Evolutionary conservation across 2,797 vertebrate species (phyloP), one percentile per base, ranked within the genome.

Genomic region (Petrocephalus sullivani): DNA sequence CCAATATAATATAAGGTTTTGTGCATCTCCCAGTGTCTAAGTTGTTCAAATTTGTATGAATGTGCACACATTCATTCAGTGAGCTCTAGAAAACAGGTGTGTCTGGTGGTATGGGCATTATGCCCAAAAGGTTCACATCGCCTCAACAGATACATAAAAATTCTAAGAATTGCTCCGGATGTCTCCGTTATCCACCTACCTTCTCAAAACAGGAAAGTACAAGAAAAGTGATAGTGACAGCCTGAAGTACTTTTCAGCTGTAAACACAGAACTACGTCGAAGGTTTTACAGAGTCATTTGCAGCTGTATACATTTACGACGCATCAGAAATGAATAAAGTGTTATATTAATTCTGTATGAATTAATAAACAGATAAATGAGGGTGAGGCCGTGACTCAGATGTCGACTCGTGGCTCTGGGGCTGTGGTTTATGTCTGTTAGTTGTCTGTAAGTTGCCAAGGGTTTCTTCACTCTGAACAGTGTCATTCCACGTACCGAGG

Each of bases 141-240:
- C 23, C 83, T 58, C 56, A 85, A 58, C 53, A 57, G 53, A 85
- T 58, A 57, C 56, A 85, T 85, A 58, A 57, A 78, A 19, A 41
- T 9, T 16, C 8, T 23, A 23, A 37, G 56, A 58, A 37, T 12
- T 37, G 53, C 33, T 37, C 53, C 12, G 54, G 23, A 57, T 54
- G 28, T 83, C 81, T 83, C 8, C 71, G n/a, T 53, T 54, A 54
- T 4, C 23, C 51, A 54, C 82, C 82, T 56, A 21, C 49, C 53
- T 56, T 46, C 71, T 78, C 71, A 7, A 78, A 46, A 37, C 0
- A 14, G 37, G 14, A 46, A 46, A 78, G 71, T 78, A 41, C 71
- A 78, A 78, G 37, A 78, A 78, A 78, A 78, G 71, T 78, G 33
- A 78, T 78, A 78, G 46, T 78, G 37, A 78, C 71, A 78, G 71